phyloP scores from a whole-genome alignment of 2,888 invertebrate species.

The Microctonus hyperodae region DNA sequence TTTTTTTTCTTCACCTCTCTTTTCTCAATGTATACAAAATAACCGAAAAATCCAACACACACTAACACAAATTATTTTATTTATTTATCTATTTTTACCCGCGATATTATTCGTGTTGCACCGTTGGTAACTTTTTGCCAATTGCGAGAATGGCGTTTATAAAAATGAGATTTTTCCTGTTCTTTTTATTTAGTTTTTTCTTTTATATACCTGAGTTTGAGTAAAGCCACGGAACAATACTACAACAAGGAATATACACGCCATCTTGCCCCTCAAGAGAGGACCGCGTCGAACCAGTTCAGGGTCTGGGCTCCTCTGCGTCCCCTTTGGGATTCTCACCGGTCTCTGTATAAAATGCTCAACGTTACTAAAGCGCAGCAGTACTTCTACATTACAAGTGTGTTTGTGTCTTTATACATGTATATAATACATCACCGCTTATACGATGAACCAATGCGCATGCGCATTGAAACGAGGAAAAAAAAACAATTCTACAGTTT shows the following conservation, averaged over 20 bases:
- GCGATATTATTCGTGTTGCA: too few species aligned
- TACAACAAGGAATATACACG: slow-evolving; percentile 50
- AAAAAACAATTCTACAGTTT: background rate
- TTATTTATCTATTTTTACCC: too few species aligned
- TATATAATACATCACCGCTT: too few species aligned
- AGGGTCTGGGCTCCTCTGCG: slow-evolving; percentile 41
- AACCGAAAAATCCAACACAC: too few species aligned
- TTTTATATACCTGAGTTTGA: slow-evolving; percentile 29
- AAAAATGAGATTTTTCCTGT: too few species aligned
- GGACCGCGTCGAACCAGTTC: slow-evolving; percentile 45
- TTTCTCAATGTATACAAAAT: too few species aligned
- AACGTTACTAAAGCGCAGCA: slow-evolving; percentile 8
- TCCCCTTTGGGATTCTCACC: slow-evolving; percentile 28
- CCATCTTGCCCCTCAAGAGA: slow-evolving; percentile 53
- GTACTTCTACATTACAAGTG: slow-evolving; percentile 9
- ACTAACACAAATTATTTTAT: too few species aligned
- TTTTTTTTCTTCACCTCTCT: too few species aligned
- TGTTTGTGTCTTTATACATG: background rate
- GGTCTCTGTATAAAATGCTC: slow-evolving; percentile 24
- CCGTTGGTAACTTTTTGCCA: too few species aligned
- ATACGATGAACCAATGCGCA: background rate
- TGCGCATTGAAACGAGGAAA: too few species aligned
- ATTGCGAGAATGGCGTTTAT: too few species aligned
- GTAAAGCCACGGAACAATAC: slow-evolving; percentile 47
- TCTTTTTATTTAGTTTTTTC: too few species aligned